Evolutionary conservation across 2,113 vertebrate genomes (phyloP).

Genomic region (Notechis scutatus): DNA sequence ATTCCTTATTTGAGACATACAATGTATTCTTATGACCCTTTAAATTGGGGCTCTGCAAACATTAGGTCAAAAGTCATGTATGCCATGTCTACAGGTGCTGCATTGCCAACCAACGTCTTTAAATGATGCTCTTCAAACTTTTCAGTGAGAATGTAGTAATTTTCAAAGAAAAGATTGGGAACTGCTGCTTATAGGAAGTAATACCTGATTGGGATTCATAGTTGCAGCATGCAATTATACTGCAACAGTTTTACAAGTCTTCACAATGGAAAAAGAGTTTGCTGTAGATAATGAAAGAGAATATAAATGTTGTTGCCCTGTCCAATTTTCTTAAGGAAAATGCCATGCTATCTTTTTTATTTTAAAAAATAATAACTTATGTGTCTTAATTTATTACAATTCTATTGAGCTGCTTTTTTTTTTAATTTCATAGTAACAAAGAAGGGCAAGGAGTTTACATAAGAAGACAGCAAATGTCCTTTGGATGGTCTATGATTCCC

Average conservation of each 20-base stretch:
- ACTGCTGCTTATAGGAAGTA: neutral
- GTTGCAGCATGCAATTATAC: neutral
- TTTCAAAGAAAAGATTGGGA: neutral
- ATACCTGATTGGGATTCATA: neutral
- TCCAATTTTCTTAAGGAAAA: neutral
- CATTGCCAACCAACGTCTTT: neutral
- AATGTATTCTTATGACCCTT: neutral
- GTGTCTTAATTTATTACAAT: neutral
- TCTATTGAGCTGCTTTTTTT: neutral
- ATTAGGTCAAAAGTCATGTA: neutral
- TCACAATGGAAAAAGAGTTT: neutral
- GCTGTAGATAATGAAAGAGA: neutral
- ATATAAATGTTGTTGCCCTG: neutral
- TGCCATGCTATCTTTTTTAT: neutral
- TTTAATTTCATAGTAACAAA: neutral
- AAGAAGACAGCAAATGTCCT: neutral
- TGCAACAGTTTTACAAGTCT: neutral
- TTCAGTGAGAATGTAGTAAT: neutral
- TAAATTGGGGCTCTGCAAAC: neutral
- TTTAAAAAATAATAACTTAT: neutral
- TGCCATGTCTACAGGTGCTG: neutral
- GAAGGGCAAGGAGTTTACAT: neutral
- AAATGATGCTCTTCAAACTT: neutral
- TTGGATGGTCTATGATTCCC: neutral
- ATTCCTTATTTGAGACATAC: neutral